Base-by-base conservation (phyloP, 2,113 vertebrate species). In the Apteryx owenii region DNA sequence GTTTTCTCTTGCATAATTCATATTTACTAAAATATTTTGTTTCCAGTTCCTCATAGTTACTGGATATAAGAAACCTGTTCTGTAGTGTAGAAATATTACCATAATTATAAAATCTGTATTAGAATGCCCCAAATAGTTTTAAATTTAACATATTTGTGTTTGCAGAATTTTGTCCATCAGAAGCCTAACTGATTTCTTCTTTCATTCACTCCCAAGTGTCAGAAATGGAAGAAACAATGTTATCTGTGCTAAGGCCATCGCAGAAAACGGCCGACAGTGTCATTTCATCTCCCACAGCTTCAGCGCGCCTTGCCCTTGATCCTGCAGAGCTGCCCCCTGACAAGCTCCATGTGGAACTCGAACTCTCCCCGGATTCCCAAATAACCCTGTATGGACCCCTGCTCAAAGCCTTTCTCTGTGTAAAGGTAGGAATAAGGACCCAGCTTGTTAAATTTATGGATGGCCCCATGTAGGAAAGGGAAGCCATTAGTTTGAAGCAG, bases 181-280 rank as follows among this genome's bases (percentile, higher is more conserved):
- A 77, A 70, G 20, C 36, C 42, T 36, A 69, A 46, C 17, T 33
- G 14, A 81, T 87, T 54, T 91, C 44, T 56, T 42, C 23, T 96
- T 90, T 91, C 5, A 18, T 90, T 89, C 92, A 54, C 50, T 60
- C 26, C 71, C 0, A 85, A 99, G 99, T 99, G 93, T 99, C 99
- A 83, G 99, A 99, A 98, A 99, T 99, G 98, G 99, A 99, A 85
- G 99, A 99, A 95, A 99, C 99, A 4, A 99, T 99, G 98, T 97
- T 99, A 29, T 99, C 99, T 51, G 99, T 99, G 11, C 97, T 99
- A 40, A 98, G 99, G 33, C 99, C 98, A 1, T 98, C 97, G 0
- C 98, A 98, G 97, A 98, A 98, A 87, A 17, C 98, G 17, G 97
- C 98, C 1, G 99, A 99, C 48, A 98, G 98, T 26, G 89, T 97